Conservation (phyloP, 2,113 vertebrate genomes). For the Crypturellus undulatus region DNA sequence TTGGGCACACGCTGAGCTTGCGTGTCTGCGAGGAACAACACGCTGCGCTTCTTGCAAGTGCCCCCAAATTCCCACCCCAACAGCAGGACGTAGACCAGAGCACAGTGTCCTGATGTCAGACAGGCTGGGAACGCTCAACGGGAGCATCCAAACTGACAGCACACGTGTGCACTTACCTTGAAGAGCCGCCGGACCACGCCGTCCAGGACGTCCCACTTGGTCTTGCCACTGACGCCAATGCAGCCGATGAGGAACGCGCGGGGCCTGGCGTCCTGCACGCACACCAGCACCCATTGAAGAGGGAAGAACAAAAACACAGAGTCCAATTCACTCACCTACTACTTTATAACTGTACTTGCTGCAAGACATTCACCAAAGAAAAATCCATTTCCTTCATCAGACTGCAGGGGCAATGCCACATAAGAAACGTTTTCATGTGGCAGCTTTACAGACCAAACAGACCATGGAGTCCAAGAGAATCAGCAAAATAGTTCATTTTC, state of each 20-base stretch:
- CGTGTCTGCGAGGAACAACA: not conserved
- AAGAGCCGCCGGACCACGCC: slow-evolving; percentile 94
- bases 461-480: not conserved
- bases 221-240: slow-evolving; percentile 97
- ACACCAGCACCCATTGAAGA: not conserved
- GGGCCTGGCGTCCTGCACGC: slow-evolving; percentile 82
- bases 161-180: slow-evolving; percentile 83
- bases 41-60: not conserved
- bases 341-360: not conserved
- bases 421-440: not conserved
- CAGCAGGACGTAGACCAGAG: not conserved
- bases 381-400: not conserved
- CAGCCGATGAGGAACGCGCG: slow-evolving; percentile 93
- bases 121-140: accelerated
- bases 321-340: not conserved
- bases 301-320: not conserved
- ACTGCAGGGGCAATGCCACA: not conserved
- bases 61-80: too few species aligned
- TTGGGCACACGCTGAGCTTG: not conserved
- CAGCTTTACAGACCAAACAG: not conserved
- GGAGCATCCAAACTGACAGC: not conserved
- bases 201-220: slow-evolving; percentile 98
- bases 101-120: not conserved
- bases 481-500: not conserved
- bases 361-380: not conserved